These are phyloP conservation scores for Phyto melanocephala DNA, from an alignment of 2,888 invertebrate species.

Conservation along the genomic window DNA sequence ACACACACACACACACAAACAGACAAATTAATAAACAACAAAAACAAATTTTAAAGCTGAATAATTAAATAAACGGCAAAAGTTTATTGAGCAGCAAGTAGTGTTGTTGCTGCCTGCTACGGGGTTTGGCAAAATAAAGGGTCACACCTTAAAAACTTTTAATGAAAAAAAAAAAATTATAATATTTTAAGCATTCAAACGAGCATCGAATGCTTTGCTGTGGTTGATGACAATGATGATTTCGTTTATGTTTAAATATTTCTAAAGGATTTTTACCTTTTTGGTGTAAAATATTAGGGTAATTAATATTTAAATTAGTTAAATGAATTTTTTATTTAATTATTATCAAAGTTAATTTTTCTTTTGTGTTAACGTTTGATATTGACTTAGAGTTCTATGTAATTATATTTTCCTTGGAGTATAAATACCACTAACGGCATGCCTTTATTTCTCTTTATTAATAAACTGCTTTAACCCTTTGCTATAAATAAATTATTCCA, in stretches of 20 bases:
- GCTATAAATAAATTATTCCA: not conserved
- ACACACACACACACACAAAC: too few relatives aligned
- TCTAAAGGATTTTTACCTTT: not conserved
- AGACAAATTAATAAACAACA: not conserved
- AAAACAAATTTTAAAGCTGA: not conserved
- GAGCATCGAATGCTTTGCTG: not conserved
- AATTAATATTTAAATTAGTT: not conserved
- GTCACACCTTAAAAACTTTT: not conserved
- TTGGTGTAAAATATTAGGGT: not conserved
- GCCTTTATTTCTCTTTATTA: not conserved
- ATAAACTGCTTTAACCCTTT: not conserved
- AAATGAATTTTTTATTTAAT: not conserved
- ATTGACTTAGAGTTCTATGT: too few relatives aligned
- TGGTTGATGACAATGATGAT: not conserved
- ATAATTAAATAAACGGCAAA: constrained; percentile 3
- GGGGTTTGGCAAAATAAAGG: constrained; percentile 1
- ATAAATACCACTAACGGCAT: not conserved
- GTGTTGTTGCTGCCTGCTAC: not conserved
- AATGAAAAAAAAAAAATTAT: too few relatives aligned
- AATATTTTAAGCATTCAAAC: not conserved
- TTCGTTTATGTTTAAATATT: not conserved
- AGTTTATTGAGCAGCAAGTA: not conserved
- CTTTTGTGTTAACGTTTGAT: not conserved
- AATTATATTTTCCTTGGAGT: too few relatives aligned
- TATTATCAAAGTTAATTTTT: not conserved